Base-by-base conservation (phyloP, 2,113 vertebrate genomes). In the Elachura formosa region DNA sequence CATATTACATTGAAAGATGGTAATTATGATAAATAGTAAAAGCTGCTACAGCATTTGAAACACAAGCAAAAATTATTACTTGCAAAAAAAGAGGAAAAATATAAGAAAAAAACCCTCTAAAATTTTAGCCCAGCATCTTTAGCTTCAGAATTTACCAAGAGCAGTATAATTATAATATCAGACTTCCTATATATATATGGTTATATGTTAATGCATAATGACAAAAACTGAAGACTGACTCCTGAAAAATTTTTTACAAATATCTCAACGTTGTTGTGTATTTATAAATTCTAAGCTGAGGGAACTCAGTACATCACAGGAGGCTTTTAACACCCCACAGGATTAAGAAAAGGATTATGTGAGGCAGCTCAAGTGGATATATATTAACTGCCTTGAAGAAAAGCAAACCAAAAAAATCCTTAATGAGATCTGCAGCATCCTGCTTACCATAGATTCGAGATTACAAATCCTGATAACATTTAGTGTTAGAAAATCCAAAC, bases 321-420 rank as follows among this genome's bases (percentile, higher is more conserved):
- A 95, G 29, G 29, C n/a, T 69, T 89, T 89, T 72, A 81, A 89
- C 36, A 82, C 24, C 43, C 75, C 51, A 45, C 10, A 68, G 52
- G 77, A 84, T 91, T 94, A 93, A 87, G 55, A 92, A 74, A 18
- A 86, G 63, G 72, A 95, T 91, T 87, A 84, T 36, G 19, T 28
- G 34, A 89, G 33, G 45, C 13, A 82, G 33, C 56, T 94, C 73
- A 91, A 56, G 69, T 67, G 43, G 34, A 40, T 84, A 49, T 23
- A 46, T 73, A 81, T 67, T 43, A 59, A 45, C 43, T 51, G 11
- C 26, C 20, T 75, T 40, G 22, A 94, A 87, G 56, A 74, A 92
- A 94, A 77, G 16, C 11, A 58, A 75, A 67, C 33, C 28, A 71
- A 31, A 81, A 80, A 81, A 89, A 82, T 74, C 51, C 88, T 79